Conservation (phyloP, 37 sponge, comb jelly and placozoan species). For the Bolinopsis microptera region DNA sequence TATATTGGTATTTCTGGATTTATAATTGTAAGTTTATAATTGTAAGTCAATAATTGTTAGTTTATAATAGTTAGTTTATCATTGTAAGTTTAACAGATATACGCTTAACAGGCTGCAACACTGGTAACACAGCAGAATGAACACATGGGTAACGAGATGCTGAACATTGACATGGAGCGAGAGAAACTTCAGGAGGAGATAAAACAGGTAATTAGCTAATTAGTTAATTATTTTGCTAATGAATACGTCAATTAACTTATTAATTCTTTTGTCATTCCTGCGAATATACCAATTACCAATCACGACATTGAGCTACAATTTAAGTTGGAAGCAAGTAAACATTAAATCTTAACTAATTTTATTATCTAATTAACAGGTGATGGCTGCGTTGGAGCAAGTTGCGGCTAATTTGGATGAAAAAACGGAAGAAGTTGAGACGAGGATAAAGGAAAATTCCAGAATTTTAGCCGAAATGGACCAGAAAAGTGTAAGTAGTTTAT, state of each 20-base stretch:
- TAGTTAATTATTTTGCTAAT: no score
- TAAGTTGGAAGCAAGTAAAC: no score
- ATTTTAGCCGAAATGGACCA: conserved; percentile 32
- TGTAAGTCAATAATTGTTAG: no score
- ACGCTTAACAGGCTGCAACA: conserved; percentile 24
- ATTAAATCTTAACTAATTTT: no score
- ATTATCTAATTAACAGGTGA: no score
- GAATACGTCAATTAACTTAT: background rate
- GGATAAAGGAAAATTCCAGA: conserved; percentile 40
- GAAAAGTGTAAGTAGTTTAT: conserved; percentile 5
- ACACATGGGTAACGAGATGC: conserved; percentile 48
- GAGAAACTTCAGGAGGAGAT: conserved; percentile 65
- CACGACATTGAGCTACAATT: no score
- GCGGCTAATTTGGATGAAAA: conserved; percentile 62
- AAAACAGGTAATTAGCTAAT: no score
- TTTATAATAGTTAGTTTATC: no score
- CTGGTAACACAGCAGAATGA: conserved; percentile 48
- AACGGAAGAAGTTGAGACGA: conserved; percentile 48
- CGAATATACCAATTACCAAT: no score
- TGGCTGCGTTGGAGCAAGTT: conserved; percentile 37
- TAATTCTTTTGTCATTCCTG: background rate
- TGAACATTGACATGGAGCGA: conserved; percentile 52
- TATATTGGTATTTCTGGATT: no score
- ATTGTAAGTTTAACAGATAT: no score
- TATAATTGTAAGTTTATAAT: no score